Conservation (phyloP, 2,113 vertebrate genomes). For the Eptesicus fuscus region DNA sequence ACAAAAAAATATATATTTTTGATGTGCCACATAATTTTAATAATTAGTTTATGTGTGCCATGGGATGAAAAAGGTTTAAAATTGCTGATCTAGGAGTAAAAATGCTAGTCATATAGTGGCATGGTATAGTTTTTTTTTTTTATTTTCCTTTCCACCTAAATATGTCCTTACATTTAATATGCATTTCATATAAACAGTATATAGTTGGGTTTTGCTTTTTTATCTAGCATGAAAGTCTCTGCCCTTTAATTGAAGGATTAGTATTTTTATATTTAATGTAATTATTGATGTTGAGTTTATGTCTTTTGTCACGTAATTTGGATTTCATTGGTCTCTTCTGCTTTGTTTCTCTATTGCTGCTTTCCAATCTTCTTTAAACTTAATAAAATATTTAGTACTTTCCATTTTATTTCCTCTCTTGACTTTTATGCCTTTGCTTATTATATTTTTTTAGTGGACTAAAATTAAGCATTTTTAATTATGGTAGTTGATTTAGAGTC, state of each 20-base stretch:
- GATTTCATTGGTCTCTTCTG: conserved; percentile 28
- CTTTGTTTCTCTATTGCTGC: background rate
- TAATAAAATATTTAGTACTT: conserved; percentile 5
- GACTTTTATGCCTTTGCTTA: background rate
- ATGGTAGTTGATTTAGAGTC: background rate
- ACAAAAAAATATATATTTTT: background rate
- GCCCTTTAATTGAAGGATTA: background rate
- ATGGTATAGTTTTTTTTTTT: background rate
- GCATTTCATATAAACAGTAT: background rate
- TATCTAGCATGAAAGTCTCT: background rate
- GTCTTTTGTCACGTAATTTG: background rate
- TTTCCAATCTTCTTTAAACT: background rate
- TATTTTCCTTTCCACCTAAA: background rate
- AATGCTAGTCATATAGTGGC: background rate
- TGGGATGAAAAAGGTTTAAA: background rate
- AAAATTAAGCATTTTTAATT: background rate
- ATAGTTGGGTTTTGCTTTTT: background rate
- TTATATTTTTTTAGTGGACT: background rate
- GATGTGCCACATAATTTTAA: background rate
- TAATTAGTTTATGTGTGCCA: background rate
- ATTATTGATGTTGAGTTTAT: conserved; percentile 22
- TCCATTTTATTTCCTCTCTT: conserved; percentile 7
- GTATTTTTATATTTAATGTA: conserved; percentile 24
- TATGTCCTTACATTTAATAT: conserved; percentile 23
- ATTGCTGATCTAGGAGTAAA: background rate